Evolutionary conservation across 1,140 invertebrate genomes (phyloP).

Genomic region (Yoshiicerus persimilis): DNA sequence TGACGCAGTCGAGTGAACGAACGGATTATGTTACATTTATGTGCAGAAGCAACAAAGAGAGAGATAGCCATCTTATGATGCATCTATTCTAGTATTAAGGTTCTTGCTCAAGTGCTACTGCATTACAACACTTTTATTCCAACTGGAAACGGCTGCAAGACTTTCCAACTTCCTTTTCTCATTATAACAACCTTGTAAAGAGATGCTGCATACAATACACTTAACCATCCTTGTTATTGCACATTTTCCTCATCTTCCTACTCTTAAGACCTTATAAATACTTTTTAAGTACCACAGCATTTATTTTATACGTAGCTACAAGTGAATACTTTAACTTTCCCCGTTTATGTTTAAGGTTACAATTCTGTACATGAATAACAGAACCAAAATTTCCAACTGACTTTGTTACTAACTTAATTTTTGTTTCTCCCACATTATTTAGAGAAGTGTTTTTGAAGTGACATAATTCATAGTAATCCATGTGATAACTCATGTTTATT

Average conservation of each 20-base stretch:
- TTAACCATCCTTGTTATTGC: neutral
- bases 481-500: slow-evolving; percentile 15
- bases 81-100: too few relatives aligned
- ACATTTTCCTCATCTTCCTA: neutral
- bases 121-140: neutral
- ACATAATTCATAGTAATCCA: neutral
- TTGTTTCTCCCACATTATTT: neutral
- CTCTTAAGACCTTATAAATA: too few relatives aligned
- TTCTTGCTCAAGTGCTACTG: neutral
- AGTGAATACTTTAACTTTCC: neutral
- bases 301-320: neutral
- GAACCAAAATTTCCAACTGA: too few relatives aligned
- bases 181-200: neutral
- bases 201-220: neutral
- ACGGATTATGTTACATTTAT: neutral
- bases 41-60: neutral
- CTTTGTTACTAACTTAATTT: neutral
- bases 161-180: neutral
- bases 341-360: neutral
- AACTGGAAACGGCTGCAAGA: neutral
- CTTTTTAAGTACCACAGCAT: too few relatives aligned
- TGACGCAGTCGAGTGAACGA: neutral
- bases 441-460: neutral
- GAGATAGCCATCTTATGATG: too few relatives aligned
- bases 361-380: too few relatives aligned